Base-by-base conservation (phyloP, 2,888 invertebrate species). In the Ypsolopha scabrella region DNA sequence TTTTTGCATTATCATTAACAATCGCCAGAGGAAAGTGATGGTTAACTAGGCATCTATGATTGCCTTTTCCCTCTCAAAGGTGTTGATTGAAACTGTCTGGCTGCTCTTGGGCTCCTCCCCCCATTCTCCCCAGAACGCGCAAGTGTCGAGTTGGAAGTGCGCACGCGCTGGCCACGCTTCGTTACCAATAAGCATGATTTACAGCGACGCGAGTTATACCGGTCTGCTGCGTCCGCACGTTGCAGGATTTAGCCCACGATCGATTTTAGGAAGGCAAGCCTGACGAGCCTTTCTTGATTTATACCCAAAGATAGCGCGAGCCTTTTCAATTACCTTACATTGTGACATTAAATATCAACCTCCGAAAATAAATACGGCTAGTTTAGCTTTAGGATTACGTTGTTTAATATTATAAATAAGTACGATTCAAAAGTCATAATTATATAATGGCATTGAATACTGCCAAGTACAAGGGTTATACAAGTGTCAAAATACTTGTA, bases 171-270 rank as follows among this genome's bases (percentile, higher is more conserved):
- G 59, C 58, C 67, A 70, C 70, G 75, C 72, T 80, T 80, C 76
- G 74, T 77, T 79, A 77, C 72, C 71, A 68, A 68, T 76, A 75
- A 78, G 72, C 64, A 70, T 79, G 79, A 79, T 79, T 80, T 78
- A 80, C 58, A 54, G 50, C 56, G 53, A 52, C 51, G 58, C 54
- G 60, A 63, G 62, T 67, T 65, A 65, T 62, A 55, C 57, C 41
- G 43, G 38, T 37, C 50, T 38, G 41, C 46, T 39, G 10, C 49
- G 33, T 33, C 49, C 33, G 7, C 37, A 37, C 8, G 45, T 11
- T n/a, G 46, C 46, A n/a, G 10, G n/a, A 39, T 3, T n/a, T 39
- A 9, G 39, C 9, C 39, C 9, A 9, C 10, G 39, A 39, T 39
- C 56, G 57, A 57, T 57, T 59, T 60, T 57, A 58, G 54, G 51